Base-by-base conservation (phyloP, 2,797 vertebrate genomes). In the Atherinosoma microstoma region DNA sequence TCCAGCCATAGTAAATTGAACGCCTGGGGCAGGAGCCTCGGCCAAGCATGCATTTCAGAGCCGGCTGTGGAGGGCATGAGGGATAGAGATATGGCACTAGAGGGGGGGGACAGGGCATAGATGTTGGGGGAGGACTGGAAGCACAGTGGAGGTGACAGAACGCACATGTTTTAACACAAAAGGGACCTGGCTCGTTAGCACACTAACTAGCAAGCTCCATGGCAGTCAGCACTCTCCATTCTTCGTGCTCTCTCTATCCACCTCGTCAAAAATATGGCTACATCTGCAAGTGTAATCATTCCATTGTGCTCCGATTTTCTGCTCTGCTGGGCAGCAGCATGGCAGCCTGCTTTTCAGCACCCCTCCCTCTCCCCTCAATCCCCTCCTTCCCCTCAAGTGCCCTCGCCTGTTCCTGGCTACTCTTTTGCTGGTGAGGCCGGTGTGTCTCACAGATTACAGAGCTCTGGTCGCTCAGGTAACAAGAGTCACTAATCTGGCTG, bases 231-330 rank as follows among this genome's bases (percentile, higher is more conserved):
- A 0, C 83, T 75, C 79, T 56, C 80, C 78, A 59, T 76, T 89
- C 84, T 78, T 47, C 59, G 85, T 67, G 69, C 65, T 84, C 80
- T 35, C 78, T 69, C 79, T 13, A 64, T 83, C 76, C 81, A 75
- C 70, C 70, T 70, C 16, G 66, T 90, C 88, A 85, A 89, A 92
- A 95, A 97, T 95, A 97, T 92, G 95, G 96, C 93, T 97, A 96
- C 96, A 98, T 96, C 97, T 97, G 96, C 97, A 97, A 97, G 96
- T 96, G 97, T 97, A 96, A 98, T 97, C 96, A 96, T 95, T 94
- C 95, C 93, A 97, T 97, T 98, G 97, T 99, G 93, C 95, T 94
- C 93, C 88, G 94, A 97, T 99, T 99, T 98, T 98, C 97, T 96
- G 97, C 97, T 97, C 97, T 94, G 97, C 95, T 97, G 97, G 97